These are phyloP conservation scores for Cephus sareptanus DNA, from an alignment of 2,888 invertebrate genomes.

Conservation along the genomic window DNA sequence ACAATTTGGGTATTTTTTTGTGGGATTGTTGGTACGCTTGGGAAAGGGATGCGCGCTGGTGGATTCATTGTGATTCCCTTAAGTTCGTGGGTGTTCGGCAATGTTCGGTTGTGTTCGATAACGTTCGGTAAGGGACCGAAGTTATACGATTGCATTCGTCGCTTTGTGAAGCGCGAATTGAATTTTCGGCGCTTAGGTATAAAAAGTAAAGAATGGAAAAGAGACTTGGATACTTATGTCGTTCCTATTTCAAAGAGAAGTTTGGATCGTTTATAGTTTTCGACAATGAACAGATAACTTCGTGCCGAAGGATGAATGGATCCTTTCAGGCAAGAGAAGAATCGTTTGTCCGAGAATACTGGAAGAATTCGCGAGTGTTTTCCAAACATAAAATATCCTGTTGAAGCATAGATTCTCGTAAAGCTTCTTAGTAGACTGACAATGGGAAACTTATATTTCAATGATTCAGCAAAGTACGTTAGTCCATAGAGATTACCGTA, in stretches of 20 bases:
- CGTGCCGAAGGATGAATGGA: not conserved
- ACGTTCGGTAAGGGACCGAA: not conserved
- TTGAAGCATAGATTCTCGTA: slow-evolving; percentile 23
- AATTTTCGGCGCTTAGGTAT: not conserved
- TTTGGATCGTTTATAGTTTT: not conserved
- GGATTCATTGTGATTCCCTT: not conserved
- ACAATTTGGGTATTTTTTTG: not conserved
- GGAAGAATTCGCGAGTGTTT: slow-evolving; percentile 11
- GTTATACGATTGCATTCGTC: not conserved
- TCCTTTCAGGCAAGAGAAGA: not conserved
- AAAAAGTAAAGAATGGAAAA: not conserved
- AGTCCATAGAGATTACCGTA: not conserved
- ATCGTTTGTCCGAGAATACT: slow-evolving; percentile 13
- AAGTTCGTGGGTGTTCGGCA: not conserved
- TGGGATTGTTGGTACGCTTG: not conserved
- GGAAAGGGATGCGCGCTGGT: not conserved
- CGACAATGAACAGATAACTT: not conserved
- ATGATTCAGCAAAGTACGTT: not conserved
- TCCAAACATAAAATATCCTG: slow-evolving; percentile 21
- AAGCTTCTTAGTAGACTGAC: slow-evolving; percentile 29
- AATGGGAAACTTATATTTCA: slow-evolving; percentile 26
- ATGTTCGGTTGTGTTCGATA: not conserved
- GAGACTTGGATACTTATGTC: not conserved
- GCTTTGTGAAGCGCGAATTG: not conserved
- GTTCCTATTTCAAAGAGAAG: not conserved